Conservation (phyloP, 2,797 vertebrate species). For the Sternotherus odoratus region DNA sequence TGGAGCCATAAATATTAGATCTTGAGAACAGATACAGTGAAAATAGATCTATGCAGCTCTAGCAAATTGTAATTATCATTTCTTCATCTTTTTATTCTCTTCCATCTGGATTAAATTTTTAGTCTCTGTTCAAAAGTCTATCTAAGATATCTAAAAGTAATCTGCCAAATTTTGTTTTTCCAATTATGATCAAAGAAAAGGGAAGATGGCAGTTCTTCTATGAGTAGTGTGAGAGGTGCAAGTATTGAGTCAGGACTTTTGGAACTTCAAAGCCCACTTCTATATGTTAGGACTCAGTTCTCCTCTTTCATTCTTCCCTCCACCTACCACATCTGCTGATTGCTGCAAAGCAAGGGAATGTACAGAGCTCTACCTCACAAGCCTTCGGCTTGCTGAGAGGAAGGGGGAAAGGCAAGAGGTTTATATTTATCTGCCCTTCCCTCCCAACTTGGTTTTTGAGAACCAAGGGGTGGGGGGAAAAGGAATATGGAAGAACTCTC, state of each 20-base stretch:
- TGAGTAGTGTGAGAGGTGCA: not conserved
- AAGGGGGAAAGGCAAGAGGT: not conserved
- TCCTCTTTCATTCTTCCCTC: not conserved
- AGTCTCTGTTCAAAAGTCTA: no score
- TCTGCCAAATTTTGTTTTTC: not conserved
- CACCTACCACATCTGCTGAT: not conserved
- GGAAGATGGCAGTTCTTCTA: not conserved
- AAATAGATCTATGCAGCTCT: fast-evolving
- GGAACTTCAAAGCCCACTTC: fast-evolving
- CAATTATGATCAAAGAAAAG: not conserved
- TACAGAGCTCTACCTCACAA: not conserved
- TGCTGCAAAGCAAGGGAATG: not conserved
- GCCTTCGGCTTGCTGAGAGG: constrained; percentile 18
- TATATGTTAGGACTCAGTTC: not conserved
- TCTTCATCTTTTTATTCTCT: not conserved
- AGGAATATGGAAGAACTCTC: constrained; percentile 45
- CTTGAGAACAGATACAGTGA: not conserved
- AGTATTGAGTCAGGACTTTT: not conserved
- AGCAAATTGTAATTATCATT: not conserved
- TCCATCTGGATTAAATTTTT: not conserved
- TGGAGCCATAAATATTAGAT: not conserved
- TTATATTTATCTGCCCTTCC: not conserved
- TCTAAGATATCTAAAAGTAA: not conserved
- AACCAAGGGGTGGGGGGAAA: not conserved
- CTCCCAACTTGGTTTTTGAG: not conserved